Conservation (phyloP, 1,140 invertebrate species). For the Olivierus martensii region DNA sequence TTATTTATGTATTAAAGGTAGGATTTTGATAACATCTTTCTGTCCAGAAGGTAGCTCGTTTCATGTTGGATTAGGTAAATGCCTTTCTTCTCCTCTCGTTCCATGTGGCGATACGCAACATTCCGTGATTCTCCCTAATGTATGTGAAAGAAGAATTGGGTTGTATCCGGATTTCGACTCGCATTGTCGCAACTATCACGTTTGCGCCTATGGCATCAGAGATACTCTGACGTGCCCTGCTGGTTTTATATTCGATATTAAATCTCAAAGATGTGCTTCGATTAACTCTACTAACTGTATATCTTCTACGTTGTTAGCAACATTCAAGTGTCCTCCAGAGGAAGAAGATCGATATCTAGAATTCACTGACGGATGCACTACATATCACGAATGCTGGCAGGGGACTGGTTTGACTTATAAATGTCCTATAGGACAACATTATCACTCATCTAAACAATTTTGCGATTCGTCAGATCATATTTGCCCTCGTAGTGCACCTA, state of each 20-base stretch:
- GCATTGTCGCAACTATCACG: conserved; percentile 5
- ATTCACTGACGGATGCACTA: not conserved
- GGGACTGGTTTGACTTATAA: conserved; percentile 7
- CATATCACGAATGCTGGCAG: conserved; percentile 15
- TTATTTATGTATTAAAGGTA: conserved; percentile 37
- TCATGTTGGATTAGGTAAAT: conserved; percentile 21
- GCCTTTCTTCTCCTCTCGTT: conserved; percentile 8
- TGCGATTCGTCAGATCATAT: not conserved
- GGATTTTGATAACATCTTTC: conserved; percentile 23
- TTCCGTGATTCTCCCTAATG: not conserved
- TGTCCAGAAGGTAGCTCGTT: conserved; percentile 28
- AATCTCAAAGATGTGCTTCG: not conserved
- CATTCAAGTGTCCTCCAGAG: conserved; percentile 10
- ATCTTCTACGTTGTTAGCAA: conserved; percentile 3
- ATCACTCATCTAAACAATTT: not conserved
- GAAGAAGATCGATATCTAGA: conserved; percentile 14
- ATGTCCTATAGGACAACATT: conserved; percentile 3
- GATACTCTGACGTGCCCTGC: conserved; percentile 2
- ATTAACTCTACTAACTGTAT: not conserved
- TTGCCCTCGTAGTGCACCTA: not conserved
- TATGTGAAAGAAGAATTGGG: conserved; percentile 7
- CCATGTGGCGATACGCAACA: not conserved
- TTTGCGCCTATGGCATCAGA: conserved; percentile 6
- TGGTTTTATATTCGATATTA: not conserved
- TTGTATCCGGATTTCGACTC: conserved; percentile 7